Evolutionary conservation across 2,113 vertebrate genomes (phyloP), one percentile per base, ranked within the genome.

Genomic region (Syngnathus typhle): DNA sequence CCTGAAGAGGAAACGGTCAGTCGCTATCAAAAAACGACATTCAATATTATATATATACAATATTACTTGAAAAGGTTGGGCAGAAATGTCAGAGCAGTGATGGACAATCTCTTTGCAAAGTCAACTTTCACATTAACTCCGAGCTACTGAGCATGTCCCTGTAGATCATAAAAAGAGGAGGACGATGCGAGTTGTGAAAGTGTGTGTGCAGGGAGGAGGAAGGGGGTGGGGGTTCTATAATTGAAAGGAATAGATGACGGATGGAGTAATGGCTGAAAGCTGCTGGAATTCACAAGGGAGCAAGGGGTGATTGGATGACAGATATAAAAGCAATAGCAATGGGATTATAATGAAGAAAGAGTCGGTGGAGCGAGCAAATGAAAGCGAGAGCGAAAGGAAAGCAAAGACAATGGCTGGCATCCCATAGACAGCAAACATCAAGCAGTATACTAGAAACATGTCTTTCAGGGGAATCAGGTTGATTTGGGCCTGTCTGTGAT

Each of bases 401-500:
- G 44, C 44, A 39, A 38, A 77, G 68, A 75, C 38, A 47, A 49
- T 4, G 21, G 70, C 5, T 32, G 13, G 51, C 61, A 52, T 67
- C 23, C 62, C 71, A 64, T 23, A 60, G 62, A 19, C 61, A 69
- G 60, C 46, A 54, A 60, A 72, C 74, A 64, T 59, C 64, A 58
- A 56, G 65, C 51, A 10, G 68, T 52, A 66, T 52, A 66, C 62
- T 9, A 41, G 71, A 69, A 80, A 69, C 65, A 65, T 12, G 69
- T 82, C 84, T 77, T 76, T 44, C 61, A 59, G 65, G 68, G 56
- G 70, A 60, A 32, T 38, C 67, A 62, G 80, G 82, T 71, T 79
- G 79, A 87, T 83, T 86, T 75, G 65, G 73, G 69, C 69, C 80
- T 62, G 61, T 67, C 49, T 58, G 67, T 84, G 81, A 86, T 85